Conservation (phyloP, 2,113 vertebrate genomes). For the Nicator chloris region DNA sequence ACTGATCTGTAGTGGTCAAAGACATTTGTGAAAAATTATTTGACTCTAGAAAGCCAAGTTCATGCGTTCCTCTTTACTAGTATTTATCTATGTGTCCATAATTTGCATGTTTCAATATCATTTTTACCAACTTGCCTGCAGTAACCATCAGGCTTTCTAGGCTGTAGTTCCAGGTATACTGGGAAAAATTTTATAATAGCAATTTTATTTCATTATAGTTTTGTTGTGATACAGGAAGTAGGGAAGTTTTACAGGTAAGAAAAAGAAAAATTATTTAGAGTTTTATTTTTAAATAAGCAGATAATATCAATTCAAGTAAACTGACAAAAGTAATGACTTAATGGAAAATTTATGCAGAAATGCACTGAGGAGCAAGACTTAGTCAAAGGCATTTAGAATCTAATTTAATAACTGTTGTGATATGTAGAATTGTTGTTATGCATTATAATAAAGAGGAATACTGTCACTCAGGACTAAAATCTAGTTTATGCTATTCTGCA, state of each 20-base stretch:
- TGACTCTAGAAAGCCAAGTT: not conserved
- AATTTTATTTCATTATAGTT: not conserved
- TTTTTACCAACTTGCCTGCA: not conserved
- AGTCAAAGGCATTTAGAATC: not conserved
- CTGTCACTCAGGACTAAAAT: not conserved
- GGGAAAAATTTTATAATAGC: not conserved
- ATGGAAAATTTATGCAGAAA: not conserved
- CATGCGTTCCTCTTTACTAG: fast-evolving
- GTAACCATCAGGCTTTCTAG: not conserved
- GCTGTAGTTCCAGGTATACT: not conserved
- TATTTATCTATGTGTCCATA: not conserved
- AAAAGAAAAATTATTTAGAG: not conserved
- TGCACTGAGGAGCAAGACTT: not conserved
- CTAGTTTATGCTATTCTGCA: not conserved
- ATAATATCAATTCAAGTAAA: not conserved
- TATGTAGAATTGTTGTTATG: not conserved
- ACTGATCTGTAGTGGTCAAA: not conserved
- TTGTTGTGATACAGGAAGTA: not conserved
- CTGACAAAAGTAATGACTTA: not conserved
- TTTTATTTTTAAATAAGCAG: not conserved
- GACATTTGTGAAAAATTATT: not conserved
- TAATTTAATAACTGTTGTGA: not conserved
- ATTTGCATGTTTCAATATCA: not conserved
- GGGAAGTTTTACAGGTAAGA: not conserved
- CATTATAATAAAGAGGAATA: not conserved